Base-by-base conservation (phyloP, 2,113 vertebrate genomes). In the Microcebus tavaratra region DNA sequence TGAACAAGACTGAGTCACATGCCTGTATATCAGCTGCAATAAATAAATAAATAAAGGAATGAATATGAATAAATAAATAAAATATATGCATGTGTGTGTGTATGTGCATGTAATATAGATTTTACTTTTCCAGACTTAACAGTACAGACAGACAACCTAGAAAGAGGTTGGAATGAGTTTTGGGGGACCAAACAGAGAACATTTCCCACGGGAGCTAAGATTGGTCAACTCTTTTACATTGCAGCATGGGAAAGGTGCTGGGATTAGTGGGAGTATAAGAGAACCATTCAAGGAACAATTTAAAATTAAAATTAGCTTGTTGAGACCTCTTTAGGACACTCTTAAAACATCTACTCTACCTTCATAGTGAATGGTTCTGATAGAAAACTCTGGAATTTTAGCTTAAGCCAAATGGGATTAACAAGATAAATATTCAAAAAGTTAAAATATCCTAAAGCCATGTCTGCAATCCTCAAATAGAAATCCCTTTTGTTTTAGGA, bases 301-400 rank as follows among this genome's bases (percentile, higher is more conserved):
- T 82, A 65, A 68, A 84, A 79, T 83, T 25, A 87, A 76, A 81
- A 17, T 5, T 90, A 5, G 23, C 11, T 29, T 61, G 59, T 34
- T 88, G 29, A 57, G 7, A 88, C 12, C 34, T 15, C 12, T 88
- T 73, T 57, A 23, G 39, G 10, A 73, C 21, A 75, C 5, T 79
- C 4, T 7, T 31, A 73, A 59, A n/a, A 2, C 27, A 42, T n/a
- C 39, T 91, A 85, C 68, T n/a, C 39, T 91, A 85, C 68, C n/a
- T 88, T 88, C 48, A 68, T 59, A 84, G 48, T 53, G 9, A 88
- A 48, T 59, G 73, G 9, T 10, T 42, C 6, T 50, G 45, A 72
- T 48, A 48, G 2, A 93, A 55, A 91, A 93, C 21, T 84, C 90
- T 81, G 4, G n/a, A 94, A 87, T 88, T 94, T 83, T n/a, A 79